Evolutionary conservation across 2,113 vertebrate species (phyloP).

Genomic region (Alectura lathami): DNA sequence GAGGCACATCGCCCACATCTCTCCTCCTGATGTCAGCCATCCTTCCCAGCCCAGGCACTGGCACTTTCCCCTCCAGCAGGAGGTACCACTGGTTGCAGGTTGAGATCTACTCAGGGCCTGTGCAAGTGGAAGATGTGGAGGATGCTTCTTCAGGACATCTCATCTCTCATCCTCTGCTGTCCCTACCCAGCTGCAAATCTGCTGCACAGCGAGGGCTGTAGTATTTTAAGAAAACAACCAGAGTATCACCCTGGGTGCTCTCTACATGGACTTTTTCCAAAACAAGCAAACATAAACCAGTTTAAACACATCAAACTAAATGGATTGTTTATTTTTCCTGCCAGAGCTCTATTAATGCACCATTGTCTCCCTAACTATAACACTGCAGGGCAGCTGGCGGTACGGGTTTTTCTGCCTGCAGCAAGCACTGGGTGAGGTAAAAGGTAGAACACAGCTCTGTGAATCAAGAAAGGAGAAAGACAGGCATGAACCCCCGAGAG

Average conservation of each 20-base stretch:
- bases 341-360: neutral
- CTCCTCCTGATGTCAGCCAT: neutral
- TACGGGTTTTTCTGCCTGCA: neutral
- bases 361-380: neutral
- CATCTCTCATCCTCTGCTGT: neutral
- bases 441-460: neutral
- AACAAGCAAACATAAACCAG: neutral
- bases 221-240: neutral
- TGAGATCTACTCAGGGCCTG: neutral
- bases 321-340: neutral
- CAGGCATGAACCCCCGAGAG: neutral
- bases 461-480: neutral
- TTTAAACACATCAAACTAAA: neutral
- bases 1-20: neutral
- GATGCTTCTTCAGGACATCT: neutral
- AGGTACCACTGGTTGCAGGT: neutral
- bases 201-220: accelerated
- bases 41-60: accelerated
- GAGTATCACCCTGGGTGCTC: neutral
- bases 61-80: neutral
- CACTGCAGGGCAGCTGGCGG: neutral
- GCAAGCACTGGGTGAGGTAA: neutral
- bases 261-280: neutral
- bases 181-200: neutral
- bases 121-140: neutral